Base-by-base conservation (phyloP, 2,888 invertebrate genomes). In the Tetrapedia diversipes region DNA sequence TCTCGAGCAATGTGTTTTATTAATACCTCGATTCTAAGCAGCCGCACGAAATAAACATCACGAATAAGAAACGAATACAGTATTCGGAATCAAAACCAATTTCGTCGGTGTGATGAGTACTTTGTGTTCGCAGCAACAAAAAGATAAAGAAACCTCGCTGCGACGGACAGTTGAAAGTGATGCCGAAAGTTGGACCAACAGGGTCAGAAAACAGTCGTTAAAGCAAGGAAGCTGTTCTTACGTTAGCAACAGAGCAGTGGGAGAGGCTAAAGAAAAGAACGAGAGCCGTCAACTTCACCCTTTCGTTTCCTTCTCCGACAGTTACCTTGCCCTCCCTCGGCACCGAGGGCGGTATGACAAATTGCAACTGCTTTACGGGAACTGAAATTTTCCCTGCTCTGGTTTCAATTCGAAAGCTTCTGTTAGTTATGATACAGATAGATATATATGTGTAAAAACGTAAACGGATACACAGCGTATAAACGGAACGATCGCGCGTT, bases 151-250 rank as follows among this genome's bases (percentile, higher is more conserved):
- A 65, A 54, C 16, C 60, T 67, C 59, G 68, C 83, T 87, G 86
- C 80, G 72, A 77, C 74, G 77, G 83, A 87, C 86, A 88, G 87
- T 72, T 86, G 79, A 81, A 86, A 88, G 82, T 83, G 86, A 86
- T 87, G 86, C 85, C 80, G 78, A 84, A 86, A 84, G 85, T 85
- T 81, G 75, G 53, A 68, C 79, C 71, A 74, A 63, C 73, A 67
- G 66, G 78, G 83, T 80, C 80, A 79, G 83, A 81, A 83, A 86
- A 85, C 80, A 77, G 77, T 86, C 85, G 79, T 83, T 85, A 86
- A 84, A 85, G 81, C 79, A 74, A 77, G 81, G 79, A 83, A 77
- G 70, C 77, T 74, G 80, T 86, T 84, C 82, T 80, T 86, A 70
- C 59, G 37, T 51, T 4, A 37, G 60, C 69, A 16, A 39, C 64